phyloP scores from a whole-genome alignment of 1,140 invertebrate species.

The Yoshiicerus persimilis region DNA sequence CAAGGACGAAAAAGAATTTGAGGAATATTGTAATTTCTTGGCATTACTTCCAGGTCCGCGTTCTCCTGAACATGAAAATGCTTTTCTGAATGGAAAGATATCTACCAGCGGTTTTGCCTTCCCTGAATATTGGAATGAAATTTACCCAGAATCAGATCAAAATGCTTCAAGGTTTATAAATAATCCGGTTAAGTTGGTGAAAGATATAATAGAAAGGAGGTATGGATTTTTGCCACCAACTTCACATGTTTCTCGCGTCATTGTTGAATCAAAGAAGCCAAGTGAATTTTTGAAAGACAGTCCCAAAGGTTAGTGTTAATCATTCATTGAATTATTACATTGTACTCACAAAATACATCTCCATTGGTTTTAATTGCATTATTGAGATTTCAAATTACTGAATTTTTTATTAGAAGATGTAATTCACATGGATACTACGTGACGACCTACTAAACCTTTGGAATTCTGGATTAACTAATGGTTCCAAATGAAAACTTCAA shows the following conservation, averaged over 20 bases:
- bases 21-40: not conserved
- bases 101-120: not conserved
- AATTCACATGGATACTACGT: too few species aligned
- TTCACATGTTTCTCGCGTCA: not conserved
- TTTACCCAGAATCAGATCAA: not conserved
- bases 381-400: too few species aligned
- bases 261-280: not conserved
- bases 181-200: not conserved
- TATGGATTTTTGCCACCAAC: not conserved
- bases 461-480: too few species aligned
- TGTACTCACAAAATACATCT: too few species aligned
- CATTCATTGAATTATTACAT: too few species aligned
- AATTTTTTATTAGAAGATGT: too few species aligned
- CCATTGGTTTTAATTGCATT: too few species aligned
- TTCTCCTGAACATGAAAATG: not conserved
- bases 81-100: not conserved
- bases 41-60: not conserved
- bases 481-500: too few species aligned
- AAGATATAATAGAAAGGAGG: not conserved
- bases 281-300: too few species aligned
- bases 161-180: not conserved
- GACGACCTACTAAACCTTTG: too few species aligned
- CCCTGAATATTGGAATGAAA: not conserved
- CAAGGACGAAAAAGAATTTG: not conserved
- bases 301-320: too few species aligned